Percentiles rank a stretch among this genome's conserved stretches.
These are phyloP conservation scores for Ailurus styani DNA, from an alignment of 2,113 vertebrate genomes.

Conservation along the genomic window DNA sequence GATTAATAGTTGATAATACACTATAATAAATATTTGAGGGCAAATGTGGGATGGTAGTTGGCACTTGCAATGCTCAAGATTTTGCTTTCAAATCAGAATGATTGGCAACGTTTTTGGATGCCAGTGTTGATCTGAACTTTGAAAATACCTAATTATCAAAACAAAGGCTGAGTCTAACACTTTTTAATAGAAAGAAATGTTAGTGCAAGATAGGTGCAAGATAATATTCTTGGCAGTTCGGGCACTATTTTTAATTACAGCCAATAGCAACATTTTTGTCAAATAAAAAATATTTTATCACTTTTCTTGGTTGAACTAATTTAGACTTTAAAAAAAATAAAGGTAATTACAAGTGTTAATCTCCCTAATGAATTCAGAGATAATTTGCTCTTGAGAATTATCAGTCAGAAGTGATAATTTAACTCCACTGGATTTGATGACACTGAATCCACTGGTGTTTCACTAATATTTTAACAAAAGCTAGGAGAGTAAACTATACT, in stretches of 20 bases:
- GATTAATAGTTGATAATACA: background rate
- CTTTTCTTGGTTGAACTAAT: constrained; percentile 60
- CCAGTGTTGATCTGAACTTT: background rate
- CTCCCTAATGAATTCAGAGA: constrained; percentile 57
- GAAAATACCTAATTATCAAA: background rate
- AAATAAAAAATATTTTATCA: constrained; percentile 62
- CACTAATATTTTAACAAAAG: constrained; percentile 70
- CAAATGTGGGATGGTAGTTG: background rate
- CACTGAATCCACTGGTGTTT: constrained; percentile 11
- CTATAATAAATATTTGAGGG: background rate
- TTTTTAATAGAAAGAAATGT: background rate
- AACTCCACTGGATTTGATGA: constrained; percentile 61
- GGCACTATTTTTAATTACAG: constrained; percentile 17
- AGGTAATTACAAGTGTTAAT: constrained; percentile 66
- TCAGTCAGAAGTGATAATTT: constrained; percentile 70
- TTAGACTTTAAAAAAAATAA: constrained; percentile 34
- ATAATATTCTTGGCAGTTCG: constrained; percentile 49
- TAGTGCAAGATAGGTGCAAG: background rate
- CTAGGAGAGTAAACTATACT: background rate
- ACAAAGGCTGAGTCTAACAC: background rate
- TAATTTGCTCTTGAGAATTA: constrained; percentile 67
- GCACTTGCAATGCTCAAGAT: background rate
- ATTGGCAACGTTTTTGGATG: background rate
- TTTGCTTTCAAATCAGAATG: background rate
- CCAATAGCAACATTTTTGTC: constrained; percentile 36